phyloP scores from a whole-genome alignment of 2,888 invertebrate species.

The Crocallis elinguaria region DNA sequence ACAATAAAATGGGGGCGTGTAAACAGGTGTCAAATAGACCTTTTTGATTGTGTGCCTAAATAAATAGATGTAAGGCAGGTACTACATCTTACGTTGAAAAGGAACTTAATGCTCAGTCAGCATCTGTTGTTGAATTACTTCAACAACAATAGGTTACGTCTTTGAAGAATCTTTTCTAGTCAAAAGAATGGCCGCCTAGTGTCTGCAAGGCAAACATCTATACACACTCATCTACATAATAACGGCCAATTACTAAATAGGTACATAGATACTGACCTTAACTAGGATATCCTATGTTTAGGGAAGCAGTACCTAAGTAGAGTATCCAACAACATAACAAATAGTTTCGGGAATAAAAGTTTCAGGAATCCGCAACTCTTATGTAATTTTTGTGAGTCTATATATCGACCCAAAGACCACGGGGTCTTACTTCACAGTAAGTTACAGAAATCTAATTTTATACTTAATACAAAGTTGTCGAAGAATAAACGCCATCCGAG shows the following conservation, averaged over 20 bases:
- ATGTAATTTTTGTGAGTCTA: too few species aligned
- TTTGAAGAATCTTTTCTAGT: constrained; percentile 21
- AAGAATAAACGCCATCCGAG: neutral
- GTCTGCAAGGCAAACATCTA: constrained; percentile 15
- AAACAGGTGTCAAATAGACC: constrained; percentile 46
- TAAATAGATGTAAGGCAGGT: constrained; percentile 12
- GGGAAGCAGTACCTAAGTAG: too few species aligned
- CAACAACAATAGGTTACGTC: constrained; percentile 6
- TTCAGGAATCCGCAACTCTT: too few species aligned
- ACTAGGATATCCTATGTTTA: too few species aligned
- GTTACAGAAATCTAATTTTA: neutral
- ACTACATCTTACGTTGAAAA: constrained; percentile 19
- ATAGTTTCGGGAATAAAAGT: too few species aligned
- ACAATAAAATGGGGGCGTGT: constrained; percentile 50
- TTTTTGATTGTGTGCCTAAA: constrained; percentile 25
- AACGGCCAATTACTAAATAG: too few species aligned
- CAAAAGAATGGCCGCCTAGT: constrained; percentile 15
- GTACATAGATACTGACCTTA: too few species aligned
- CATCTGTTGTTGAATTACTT: constrained; percentile 25
- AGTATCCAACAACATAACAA: too few species aligned
- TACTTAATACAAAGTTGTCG: constrained; percentile 12
- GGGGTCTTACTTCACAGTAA: neutral
- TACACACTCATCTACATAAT: constrained; percentile 1
- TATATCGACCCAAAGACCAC: too few species aligned
- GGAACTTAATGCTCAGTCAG: constrained; percentile 22